Base-by-base conservation (phyloP, 2,888 invertebrate species). In the Drosophila neoperkinsi region DNA sequence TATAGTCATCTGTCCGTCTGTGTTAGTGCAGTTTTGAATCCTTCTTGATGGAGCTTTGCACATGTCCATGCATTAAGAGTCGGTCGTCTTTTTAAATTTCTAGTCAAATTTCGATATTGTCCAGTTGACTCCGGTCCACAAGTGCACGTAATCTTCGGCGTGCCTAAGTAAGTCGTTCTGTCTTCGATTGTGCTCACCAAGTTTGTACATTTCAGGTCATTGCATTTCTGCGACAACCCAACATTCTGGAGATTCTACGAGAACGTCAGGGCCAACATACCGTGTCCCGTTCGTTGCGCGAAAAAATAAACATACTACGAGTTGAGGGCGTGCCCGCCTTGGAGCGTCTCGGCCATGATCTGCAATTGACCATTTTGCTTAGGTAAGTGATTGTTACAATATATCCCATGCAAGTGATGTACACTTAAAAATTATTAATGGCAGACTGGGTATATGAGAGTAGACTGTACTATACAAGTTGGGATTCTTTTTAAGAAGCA, bases 161-260 rank as follows among this genome's bases (percentile, higher is more conserved):
- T 43, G 21, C 43, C 21, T 7, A 25, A 21, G 46, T 34, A 5
- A 34, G 5, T 46, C 21, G 21, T 9, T 25, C 9, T 4, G 9
- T 25, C 21, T 5, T 18, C 28, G 28, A 28, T 25, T 28, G 5
- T 25, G 21, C 11, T 21, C 21, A 43, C 11, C 43, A 43, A 5
- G 43, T 46, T 46, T 46, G 46, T 16, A 25, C 25, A 16, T 46
- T 46, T 25, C 28, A 96, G 95, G 98, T 99, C 81, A 98, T 99
- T 62, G 97, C 98, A n/a, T 99, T 99, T 94, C 95, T 99, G 38
- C 95, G 98, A 0, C 99, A 99, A 92, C 97, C 98, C 13, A 98
- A 98, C 93, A 98, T 99, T 90, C 95, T 98, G 94, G 98, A 98
- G 89, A 97, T 98, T 80, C 94, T 99, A 74, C 96, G 96, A 62